Percentiles rank a stretch among this genome's conserved stretches.
Conservation (phyloP, 1,140 invertebrate species). For the Colletes gigas region DNA sequence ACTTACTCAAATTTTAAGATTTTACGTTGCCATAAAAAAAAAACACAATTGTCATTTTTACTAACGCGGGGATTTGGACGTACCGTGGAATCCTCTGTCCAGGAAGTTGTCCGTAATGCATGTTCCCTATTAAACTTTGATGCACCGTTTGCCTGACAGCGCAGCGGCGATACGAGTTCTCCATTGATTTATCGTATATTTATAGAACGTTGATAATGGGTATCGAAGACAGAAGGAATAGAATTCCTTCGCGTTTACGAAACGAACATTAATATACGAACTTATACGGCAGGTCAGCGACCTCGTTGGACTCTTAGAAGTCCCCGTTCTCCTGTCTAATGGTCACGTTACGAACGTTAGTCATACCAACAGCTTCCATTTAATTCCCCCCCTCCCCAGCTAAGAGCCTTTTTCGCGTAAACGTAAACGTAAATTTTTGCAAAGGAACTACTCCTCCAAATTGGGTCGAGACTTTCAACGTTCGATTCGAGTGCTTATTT, state of each 20-base stretch:
- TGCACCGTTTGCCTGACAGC: neutral
- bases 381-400: neutral
- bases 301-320: constrained; percentile 42
- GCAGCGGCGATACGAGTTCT: neutral
- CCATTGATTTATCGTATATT: neutral
- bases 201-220: constrained; percentile 35
- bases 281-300: constrained; percentile 45
- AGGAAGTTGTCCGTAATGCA: too few relatives aligned
- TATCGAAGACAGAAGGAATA: constrained; percentile 16
- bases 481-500: too few relatives aligned
- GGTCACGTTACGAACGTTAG: constrained; percentile 44
- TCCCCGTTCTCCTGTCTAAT: constrained; percentile 51
- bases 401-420: neutral
- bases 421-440: neutral
- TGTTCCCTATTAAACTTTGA: neutral
- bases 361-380: constrained; percentile 36
- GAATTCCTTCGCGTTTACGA: constrained; percentile 1
- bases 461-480: too few relatives aligned
- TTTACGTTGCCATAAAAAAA: too few relatives aligned
- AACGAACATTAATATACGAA: constrained; percentile 48
- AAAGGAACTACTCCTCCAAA: too few relatives aligned
- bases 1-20: too few relatives aligned
- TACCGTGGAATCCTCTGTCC: too few relatives aligned
- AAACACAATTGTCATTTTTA: too few relatives aligned
- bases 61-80: too few relatives aligned